These are phyloP conservation scores for Phoxinus phoxinus DNA, from an alignment of 2,113 vertebrate genomes.

Conservation along the genomic window DNA sequence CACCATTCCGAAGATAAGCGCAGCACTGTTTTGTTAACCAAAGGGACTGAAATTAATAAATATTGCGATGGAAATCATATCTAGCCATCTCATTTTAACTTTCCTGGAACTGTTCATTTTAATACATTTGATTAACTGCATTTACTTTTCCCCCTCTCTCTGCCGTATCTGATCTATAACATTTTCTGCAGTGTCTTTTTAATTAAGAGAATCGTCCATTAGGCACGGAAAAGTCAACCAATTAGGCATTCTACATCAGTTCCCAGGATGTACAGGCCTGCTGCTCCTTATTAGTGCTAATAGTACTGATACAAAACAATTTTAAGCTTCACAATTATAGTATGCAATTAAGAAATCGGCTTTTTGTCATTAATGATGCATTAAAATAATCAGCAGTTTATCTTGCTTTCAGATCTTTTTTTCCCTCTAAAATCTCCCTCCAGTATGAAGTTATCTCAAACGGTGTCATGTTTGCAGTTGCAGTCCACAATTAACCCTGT, in stretches of 20 bases:
- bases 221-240: slow-evolving; percentile 83
- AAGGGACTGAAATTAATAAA: slow-evolving; percentile 87
- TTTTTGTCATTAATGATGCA: slow-evolving; percentile 79
- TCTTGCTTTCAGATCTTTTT: slow-evolving; percentile 71
- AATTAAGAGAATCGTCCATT: slow-evolving; percentile 85
- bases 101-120: slow-evolving; percentile 88
- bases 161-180: slow-evolving; percentile 81
- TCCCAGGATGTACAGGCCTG: slow-evolving; percentile 75
- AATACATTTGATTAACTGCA: slow-evolving; percentile 89
- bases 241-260: slow-evolving; percentile 82
- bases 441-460: slow-evolving; percentile 38
- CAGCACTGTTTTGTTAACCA: slow-evolving; percentile 87
- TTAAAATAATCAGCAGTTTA: slow-evolving; percentile 77
- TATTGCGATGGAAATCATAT: slow-evolving; percentile 81
- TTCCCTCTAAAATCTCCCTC: slow-evolving; percentile 25
- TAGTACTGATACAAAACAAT: slow-evolving; percentile 81
- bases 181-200: slow-evolving; percentile 85
- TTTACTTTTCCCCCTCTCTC: slow-evolving; percentile 68
- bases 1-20: slow-evolving; percentile 89
- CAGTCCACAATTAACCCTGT: neutral
- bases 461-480: neutral
- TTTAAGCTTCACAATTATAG: slow-evolving; percentile 75
- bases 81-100: slow-evolving; percentile 82
- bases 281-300: slow-evolving; percentile 80
- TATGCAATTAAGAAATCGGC: slow-evolving; percentile 78